Conservation (phyloP, 1,140 invertebrate species). For the Papilio machaon region DNA sequence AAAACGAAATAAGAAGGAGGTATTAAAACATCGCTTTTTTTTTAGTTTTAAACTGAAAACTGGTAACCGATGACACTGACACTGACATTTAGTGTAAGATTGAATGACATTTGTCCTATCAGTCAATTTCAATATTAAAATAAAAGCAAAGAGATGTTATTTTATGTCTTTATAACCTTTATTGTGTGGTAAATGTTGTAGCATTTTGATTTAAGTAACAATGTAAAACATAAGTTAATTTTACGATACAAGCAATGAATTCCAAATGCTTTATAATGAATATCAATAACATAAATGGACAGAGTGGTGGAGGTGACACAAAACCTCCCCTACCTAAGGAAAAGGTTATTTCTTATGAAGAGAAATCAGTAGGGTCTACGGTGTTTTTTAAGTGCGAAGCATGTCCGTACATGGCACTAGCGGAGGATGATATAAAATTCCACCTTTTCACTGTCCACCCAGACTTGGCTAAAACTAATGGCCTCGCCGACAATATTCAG, state of each 20-base stretch:
- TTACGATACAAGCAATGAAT: slow-evolving; percentile 45
- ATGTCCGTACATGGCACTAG: slow-evolving; percentile 78
- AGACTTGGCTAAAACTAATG: slow-evolving; percentile 72
- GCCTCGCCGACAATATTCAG: slow-evolving; percentile 71
- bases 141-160: background rate
- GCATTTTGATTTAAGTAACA: slow-evolving; percentile 17
- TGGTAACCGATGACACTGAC: background rate
- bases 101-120: background rate
- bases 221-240: slow-evolving; percentile 7
- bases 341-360: slow-evolving; percentile 78
- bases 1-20: background rate
- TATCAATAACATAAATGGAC: slow-evolving; percentile 45
- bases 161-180: background rate
- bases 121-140: background rate
- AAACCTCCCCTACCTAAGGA: slow-evolving; percentile 59
- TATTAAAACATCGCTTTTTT: background rate
- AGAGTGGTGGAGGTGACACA: slow-evolving; percentile 48
- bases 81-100: background rate
- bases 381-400: slow-evolving; percentile 78
- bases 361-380: slow-evolving; percentile 77
- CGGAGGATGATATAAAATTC: slow-evolving; percentile 78
- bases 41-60: background rate
- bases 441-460: slow-evolving; percentile 77
- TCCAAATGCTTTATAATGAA: slow-evolving; percentile 64
- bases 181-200: background rate